These are phyloP conservation scores for Danionella cerebrum DNA, from an alignment of 2,113 vertebrate species.

Conservation along the genomic window DNA sequence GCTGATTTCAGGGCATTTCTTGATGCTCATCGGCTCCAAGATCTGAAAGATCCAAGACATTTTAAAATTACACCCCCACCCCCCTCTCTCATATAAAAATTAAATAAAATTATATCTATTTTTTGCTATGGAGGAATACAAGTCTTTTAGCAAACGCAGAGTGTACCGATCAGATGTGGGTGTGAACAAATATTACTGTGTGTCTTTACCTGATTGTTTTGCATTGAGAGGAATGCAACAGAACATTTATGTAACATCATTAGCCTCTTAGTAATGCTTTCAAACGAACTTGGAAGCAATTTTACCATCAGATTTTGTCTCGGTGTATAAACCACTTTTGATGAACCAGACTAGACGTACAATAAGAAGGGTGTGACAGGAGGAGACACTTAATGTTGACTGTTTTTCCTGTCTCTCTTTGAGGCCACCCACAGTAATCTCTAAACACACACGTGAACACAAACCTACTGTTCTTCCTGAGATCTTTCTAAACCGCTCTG, in stretches of 20 bases:
- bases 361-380: constrained; percentile 59
- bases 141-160: too few species aligned
- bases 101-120: too few species aligned
- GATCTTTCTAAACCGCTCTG: constrained; percentile 37
- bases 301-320: constrained; percentile 49
- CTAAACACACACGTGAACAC: constrained; percentile 31
- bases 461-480: constrained; percentile 49
- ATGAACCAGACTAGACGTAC: constrained; percentile 51
- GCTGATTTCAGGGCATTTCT: too few species aligned
- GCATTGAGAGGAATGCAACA: neutral
- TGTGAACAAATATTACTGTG: neutral
- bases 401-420: constrained; percentile 49
- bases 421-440: constrained; percentile 58
- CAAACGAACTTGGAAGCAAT: too few species aligned
- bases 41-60: too few species aligned
- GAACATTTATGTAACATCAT: neutral
- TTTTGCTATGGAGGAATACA: too few species aligned
- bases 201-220: neutral
- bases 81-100: too few species aligned
- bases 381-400: constrained; percentile 52
- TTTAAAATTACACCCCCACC: too few species aligned
- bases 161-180: constrained; percentile 25
- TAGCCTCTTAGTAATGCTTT: neutral
- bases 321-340: constrained; percentile 34
- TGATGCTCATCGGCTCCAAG: too few species aligned